Evolutionary conservation across 2,113 vertebrate genomes (phyloP), one percentile per base, ranked within the genome.

Genomic region (Azemiops feae): DNA sequence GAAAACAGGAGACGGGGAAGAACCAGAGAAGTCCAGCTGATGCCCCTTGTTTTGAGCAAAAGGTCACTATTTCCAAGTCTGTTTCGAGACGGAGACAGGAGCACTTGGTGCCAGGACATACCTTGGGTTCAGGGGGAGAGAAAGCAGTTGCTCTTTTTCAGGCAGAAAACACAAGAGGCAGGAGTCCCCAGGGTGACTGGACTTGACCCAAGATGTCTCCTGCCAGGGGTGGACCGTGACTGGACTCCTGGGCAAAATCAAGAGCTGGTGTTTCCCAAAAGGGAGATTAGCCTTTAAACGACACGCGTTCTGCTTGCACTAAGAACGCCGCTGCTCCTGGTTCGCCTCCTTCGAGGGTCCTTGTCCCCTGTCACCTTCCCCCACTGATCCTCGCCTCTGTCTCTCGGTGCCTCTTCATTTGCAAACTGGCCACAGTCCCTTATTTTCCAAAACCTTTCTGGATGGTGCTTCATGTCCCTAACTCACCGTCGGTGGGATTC

Each of bases 391-490:
- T 50, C 52, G 1, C 86, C 23, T 45, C 7, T 18, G 34, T 43
- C 53, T 64, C 58, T 94, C 11, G 58, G 9, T 64, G 85, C 85
- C 54, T 20, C 89, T 64, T 92, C 45, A 34, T 25, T 64, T 64
- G 92, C 90, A 92, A 34, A 58, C 91, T 88, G 94, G 93, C 90
- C 92, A 93, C 87, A 22, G 57, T 74, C 94, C 94, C 91, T 90
- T 93, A 64, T 86, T 92, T 92, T 58, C 4, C 57, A 1, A 6
- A 3, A 6, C 8, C 27, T 50, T 47, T 0, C 0, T 86, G 52
- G 0, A 0, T 93, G 92, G 69, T 25, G 55, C 92, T 92, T 96
- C 64, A 5, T 52, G 18, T 57, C 22, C 39, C 14, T 1, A 0
- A 18, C 12, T 39, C 22, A 1, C n/a, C 0, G 2, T 45, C 88